A percentile compares a stretch with the other conserved stretches of the same genome.
These are phyloP conservation scores for Anniella stebbinsi DNA, from an alignment of 2,797 vertebrate genomes.

Conservation along the genomic window DNA sequence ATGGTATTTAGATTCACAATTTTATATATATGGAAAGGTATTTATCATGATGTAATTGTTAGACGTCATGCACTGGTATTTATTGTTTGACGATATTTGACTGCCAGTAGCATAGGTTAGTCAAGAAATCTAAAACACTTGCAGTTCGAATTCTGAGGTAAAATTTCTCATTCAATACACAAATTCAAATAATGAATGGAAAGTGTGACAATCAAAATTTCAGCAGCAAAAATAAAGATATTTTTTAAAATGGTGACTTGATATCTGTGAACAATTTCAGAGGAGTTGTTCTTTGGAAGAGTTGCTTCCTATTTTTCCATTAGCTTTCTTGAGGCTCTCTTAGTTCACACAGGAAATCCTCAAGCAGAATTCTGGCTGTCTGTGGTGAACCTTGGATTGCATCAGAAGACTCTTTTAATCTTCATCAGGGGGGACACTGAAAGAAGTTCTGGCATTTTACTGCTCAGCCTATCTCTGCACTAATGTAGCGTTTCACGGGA, in stretches of 20 bases:
- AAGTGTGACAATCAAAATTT: background rate
- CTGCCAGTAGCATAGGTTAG: background rate
- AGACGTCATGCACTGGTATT: background rate
- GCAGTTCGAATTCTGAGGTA: background rate
- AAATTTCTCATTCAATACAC: background rate
- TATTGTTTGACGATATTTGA: background rate
- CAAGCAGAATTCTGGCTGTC: conserved; percentile 68
- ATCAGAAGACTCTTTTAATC: conserved; percentile 75
- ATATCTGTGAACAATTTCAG: background rate
- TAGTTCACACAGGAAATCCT: conserved; percentile 62
- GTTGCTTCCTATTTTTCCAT: background rate
- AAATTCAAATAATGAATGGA: background rate
- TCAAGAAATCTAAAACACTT: background rate
- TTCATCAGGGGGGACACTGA: conserved; percentile 77
- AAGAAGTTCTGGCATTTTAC: conserved; percentile 82
- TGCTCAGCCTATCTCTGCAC: conserved; percentile 73
- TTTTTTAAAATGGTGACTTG: too few species aligned
- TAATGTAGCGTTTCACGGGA: conserved; percentile 81
- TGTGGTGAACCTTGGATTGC: conserved; percentile 67
- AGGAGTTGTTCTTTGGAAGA: background rate
- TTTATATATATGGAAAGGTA: background rate
- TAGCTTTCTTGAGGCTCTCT: conserved; percentile 54
- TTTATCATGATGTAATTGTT: background rate
- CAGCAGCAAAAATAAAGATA: background rate
- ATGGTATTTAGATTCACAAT: background rate